Evolutionary conservation across 2,888 invertebrate species (phyloP), one percentile per base, ranked within the genome.

Genomic region (Pammene fasciana): DNA sequence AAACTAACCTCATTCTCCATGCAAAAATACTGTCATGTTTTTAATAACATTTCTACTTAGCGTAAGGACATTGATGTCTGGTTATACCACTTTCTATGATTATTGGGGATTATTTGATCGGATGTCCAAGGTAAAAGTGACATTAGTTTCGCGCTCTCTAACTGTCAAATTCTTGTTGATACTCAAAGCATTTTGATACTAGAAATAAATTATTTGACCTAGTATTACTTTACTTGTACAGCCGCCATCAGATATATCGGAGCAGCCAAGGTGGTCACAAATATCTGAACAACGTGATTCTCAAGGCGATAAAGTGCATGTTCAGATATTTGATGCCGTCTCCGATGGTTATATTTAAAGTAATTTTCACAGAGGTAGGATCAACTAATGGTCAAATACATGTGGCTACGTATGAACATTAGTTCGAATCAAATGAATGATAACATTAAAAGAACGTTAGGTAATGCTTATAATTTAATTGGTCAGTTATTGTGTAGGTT

Each of bases 11-110:
- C 38, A n/a, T 52, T 62, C 18, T 11, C 16, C 11, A n/a, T 52
- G 41, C 41, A 62, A 50, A 61, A 62, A 41, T 8, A 45, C 50
- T 6, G 38, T 18, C 50, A 26, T 18, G 18, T 50, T 62, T 46
- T 50, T 38, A 52, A 62, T 48, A 61, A 46, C 11, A 60, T 14
- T 41, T 46, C 50, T 26, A 67, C 14, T 34, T 34, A 50, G n/a
- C 38, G 43, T 57, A 59, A 68, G 68, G 64, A 68, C 55, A 18
- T 68, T 46, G 64, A 68, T 52, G 59, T 59, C 36, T 68, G 10
- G 64, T 59, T 38, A n/a, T 59, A 50, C 57, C 43, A 65, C 68
- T 68, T 68, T 68, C 68, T 68, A 65, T n/a, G 36, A 14, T 50
- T 52, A 11, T 68, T 38, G 26, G 26, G 8, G 52, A 48, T 14